Evolutionary conservation across 2,113 vertebrate species (phyloP), one percentile per base, ranked within the genome.

Genomic region (Oenanthe oenanthe): DNA sequence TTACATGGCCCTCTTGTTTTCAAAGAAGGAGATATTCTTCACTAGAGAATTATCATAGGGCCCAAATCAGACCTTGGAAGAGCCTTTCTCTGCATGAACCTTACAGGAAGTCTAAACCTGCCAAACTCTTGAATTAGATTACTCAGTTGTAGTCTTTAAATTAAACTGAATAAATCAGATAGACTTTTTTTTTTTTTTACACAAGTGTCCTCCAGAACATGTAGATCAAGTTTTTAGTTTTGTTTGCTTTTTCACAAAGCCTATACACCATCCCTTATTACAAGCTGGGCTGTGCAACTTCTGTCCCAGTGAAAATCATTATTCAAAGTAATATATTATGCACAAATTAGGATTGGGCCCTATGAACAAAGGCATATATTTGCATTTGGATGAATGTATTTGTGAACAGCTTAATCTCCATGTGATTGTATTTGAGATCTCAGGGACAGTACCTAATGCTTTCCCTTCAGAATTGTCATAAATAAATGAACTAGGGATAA

Each of bases 401-500:
- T 65, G 75, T 75, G 62, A 63, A 36, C 21, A 82, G 66, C 17
- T 91, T 85, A 56, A 22, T 76, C 78, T 76, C 18, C 50, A 32
- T 5, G 3, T 83, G 60, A 89, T 34, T 70, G 31, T 57, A 65
- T 70, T 56, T 87, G 54, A 91, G 66, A 79, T 79, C 78, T 89
- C 87, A 94, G 50, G 87, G 92, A 73, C 34, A 70, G 42, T 42
- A 65, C 25, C 36, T 62, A 53, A 54, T 31, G 21, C 32, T 88
- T 94, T 92, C 50, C 50, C 29, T 81, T 85, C 54, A 68, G 50
- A 85, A 43, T 76, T 88, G 81, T 61, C 74, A 83, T 82, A 89
- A 96, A 89, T 88, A 95, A 95, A 91, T 88, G 70, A 95, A 79
- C 45, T 75, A 19, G 67, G 57, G 56, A 89, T 73, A 76, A 95